Base-by-base conservation (phyloP, 1,140 invertebrate genomes). In the Lutraria rhynchaena region DNA sequence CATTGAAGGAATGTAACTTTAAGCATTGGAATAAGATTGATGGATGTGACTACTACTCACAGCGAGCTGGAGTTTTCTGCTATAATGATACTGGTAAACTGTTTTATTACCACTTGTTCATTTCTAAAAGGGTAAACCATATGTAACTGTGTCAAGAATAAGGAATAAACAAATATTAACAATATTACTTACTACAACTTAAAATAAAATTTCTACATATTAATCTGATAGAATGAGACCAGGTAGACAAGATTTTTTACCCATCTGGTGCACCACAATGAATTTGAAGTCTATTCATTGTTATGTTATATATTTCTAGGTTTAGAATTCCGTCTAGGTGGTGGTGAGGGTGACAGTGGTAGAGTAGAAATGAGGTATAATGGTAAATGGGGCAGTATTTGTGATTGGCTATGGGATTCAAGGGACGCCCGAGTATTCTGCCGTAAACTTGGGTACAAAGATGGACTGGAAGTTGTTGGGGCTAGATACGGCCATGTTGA, bases 371-470 rank as follows among this genome's bases (percentile, higher is more conserved):
- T 96, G 4, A 95, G 94, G 92, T 93, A 95, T 24, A 93, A 94
- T 82, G 95, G 94, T 1, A 92, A 94, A 74, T 95, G 95, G 94
- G 95, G 95, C 1, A 94, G 94, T 82, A 93, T 96, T n/a, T 96
- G 96, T 89, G 95, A 96, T 87, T 95, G 96, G 86, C 93, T 94
- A 67, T 96, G 96, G 86, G 94, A 94, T 0, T 90, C 95, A 41
- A 93, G 91, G 27, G 94, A 95, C 83, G 96, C 95, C 0, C 92
- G 94, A 81, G 93, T 87, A 2, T 80, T 86, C 44, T 89, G 87
- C 74, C 74, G 85, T n/a, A 58, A 46, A 44, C 37, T 77, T 35
- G 67, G 67, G 11, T 78, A 78, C 33, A n/a, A n/a, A 24, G 74
- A 77, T 41, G 82, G 82, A 22, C 73, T 83, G 7, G 65, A 70